Evolutionary conservation across 2,797 vertebrate genomes (phyloP), one percentile per base, ranked within the genome.

Genomic region (Enteromius anoplus): DNA sequence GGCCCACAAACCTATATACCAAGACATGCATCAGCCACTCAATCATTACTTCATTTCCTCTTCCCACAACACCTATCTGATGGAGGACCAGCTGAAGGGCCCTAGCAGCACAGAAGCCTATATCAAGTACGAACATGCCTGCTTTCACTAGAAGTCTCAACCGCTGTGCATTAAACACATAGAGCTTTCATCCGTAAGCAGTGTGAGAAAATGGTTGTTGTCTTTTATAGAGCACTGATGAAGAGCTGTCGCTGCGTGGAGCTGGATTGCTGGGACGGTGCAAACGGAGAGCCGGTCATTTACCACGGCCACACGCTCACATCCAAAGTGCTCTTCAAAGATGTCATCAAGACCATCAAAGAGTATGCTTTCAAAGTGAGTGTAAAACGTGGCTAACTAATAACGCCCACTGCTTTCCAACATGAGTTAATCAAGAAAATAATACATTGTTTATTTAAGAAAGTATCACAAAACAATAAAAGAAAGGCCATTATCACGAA

Each of bases 71-170:
- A 99, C 98, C 1, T 99, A 99, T 91, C 94, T 99, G 84, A 96
- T 96, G 94, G 96, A 96, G 37, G 98, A 99, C 91, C 98, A 99
- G 86, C 91, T 99, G 75, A 96, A 91, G 26, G 98, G 97, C 3
- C 96, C 97, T 32, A 99, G 98, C 95, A 99, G 98, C 91, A 97
- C 94, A 0, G 98, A 99, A 87, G 98, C 97, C 90, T 99, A 99
- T 83, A 97, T 99, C 88, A 96, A 96, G 98, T 97, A 93, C 71
- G 47, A 49, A 55, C 32, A 62, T 19, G 58, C 45, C 45, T 45
- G 40, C 75, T 80, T 23, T 51, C 2, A 17, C 40, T n/a, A 19
- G 15, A 34, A 78, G 7, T 55, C 14, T 45, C 1, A 53, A 40
- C 12, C 23, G 62, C 29, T 37, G 6, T 78, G 45, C 29, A 51